Conservation (phyloP, 2,888 invertebrate species). For the Ochropleura plecta region DNA sequence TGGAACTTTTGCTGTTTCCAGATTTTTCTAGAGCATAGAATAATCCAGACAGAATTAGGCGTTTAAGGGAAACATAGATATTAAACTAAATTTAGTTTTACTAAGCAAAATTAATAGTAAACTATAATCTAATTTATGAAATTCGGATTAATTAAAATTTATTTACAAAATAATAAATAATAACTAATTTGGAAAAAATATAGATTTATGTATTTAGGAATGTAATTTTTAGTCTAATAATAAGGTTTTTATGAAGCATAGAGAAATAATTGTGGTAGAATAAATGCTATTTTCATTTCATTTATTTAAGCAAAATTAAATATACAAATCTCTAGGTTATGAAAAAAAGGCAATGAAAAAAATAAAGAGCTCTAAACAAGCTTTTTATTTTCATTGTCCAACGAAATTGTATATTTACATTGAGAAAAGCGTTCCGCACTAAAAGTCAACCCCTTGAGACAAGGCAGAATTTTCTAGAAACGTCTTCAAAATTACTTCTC, state of each 20-base stretch:
- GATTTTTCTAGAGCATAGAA: conserved; percentile 4
- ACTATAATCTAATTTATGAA: too few species aligned
- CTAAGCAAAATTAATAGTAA: neutral
- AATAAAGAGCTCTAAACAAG: too few species aligned
- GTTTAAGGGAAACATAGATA: neutral
- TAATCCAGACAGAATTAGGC: neutral
- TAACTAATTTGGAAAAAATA: too few species aligned
- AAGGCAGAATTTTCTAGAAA: conserved; percentile 29
- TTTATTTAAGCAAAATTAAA: neutral
- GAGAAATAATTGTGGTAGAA: too few species aligned
- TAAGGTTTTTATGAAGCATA: too few species aligned
- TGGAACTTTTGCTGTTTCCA: conserved; percentile 19
- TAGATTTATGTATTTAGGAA: too few species aligned
- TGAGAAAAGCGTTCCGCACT: neutral
- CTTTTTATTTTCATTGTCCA: conserved; percentile 10
- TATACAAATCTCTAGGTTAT: neutral
- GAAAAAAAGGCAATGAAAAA: too few species aligned
- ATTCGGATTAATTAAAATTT: too few species aligned
- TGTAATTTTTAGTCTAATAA: too few species aligned
- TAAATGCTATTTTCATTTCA: too few species aligned
- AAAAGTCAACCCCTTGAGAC: conserved; percentile 21
- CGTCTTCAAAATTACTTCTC: conserved; percentile 35
- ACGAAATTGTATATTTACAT: neutral
- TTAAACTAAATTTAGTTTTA: neutral
- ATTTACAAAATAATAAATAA: too few species aligned